Conservation (phyloP, 2,888 invertebrate species). For the Ametastegia equiseti region DNA sequence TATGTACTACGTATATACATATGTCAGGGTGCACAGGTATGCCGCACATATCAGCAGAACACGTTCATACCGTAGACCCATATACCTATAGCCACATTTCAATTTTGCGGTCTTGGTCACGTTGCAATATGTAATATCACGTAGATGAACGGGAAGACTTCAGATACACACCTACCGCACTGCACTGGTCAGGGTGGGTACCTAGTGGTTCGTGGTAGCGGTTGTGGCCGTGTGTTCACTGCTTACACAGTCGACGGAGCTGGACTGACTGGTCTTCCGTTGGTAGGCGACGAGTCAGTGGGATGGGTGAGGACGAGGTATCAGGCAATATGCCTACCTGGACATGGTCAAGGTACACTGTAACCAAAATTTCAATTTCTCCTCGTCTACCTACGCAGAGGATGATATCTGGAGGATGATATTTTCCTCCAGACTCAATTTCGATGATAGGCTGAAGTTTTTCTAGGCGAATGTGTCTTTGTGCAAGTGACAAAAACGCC, state of each 20-base stretch:
- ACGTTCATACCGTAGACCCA: background rate
- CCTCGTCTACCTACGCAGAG: conserved; percentile 1
- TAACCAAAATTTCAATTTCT: conserved; percentile 73
- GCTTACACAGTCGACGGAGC: conserved; percentile 27
- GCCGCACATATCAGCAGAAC: background rate
- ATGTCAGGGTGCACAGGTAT: background rate
- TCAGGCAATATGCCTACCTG: conserved; percentile 11
- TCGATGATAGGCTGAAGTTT: background rate
- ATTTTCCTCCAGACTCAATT: background rate
- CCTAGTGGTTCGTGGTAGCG: conserved; percentile 25
- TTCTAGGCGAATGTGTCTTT: background rate
- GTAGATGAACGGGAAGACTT: conserved; percentile 30
- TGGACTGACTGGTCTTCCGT: conserved; percentile 72
- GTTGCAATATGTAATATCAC: conserved; percentile 37
- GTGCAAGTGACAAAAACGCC: background rate
- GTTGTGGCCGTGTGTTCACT: conserved; percentile 1
- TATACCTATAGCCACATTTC: conserved; percentile 17
- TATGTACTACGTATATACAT: too few relatives aligned
- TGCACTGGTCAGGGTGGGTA: conserved; percentile 29
- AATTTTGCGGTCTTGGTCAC: conserved; percentile 42
- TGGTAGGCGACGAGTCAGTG: conserved; percentile 61
- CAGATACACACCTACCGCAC: conserved; percentile 32
- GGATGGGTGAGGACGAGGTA: conserved; percentile 54
- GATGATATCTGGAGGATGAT: background rate
- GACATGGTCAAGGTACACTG: conserved; percentile 59